These are phyloP conservation scores for Schizopygopsis malacanthus DNA, from an alignment of 2,797 vertebrate species.

Conservation along the genomic window DNA sequence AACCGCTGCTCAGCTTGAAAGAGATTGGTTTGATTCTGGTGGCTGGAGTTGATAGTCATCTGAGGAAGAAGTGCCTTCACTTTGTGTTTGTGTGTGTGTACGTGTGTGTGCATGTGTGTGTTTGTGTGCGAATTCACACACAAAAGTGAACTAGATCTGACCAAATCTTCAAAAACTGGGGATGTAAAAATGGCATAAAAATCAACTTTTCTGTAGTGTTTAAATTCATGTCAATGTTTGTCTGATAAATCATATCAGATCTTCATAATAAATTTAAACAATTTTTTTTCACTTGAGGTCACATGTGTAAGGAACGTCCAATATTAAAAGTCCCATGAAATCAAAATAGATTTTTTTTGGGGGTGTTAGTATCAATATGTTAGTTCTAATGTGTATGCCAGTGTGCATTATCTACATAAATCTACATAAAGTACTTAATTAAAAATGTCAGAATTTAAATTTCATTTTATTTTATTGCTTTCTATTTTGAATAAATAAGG, in stretches of 20 bases:
- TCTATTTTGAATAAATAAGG: too few species aligned
- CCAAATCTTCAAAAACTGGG: neutral
- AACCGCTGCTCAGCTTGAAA: neutral
- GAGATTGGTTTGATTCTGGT: neutral
- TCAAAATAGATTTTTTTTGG: too few species aligned
- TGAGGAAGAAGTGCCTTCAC: neutral
- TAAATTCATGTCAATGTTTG: neutral
- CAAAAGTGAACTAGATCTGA: neutral
- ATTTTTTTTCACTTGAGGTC: neutral
- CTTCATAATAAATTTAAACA: neutral
- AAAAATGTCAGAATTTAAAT: too few species aligned
- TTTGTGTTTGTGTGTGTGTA: slow-evolving; percentile 11
- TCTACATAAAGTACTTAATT: too few species aligned
- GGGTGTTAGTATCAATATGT: too few species aligned
- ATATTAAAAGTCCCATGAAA: neutral
- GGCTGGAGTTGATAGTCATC: neutral
- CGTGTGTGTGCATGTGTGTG: neutral
- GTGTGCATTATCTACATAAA: too few species aligned
- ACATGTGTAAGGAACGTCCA: neutral
- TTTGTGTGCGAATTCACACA: neutral
- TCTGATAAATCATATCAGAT: neutral
- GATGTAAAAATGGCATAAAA: neutral
- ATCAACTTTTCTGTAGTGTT: too few species aligned
- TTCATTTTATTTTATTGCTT: too few species aligned
- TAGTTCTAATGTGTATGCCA: too few species aligned